Evolutionary conservation across 2,797 vertebrate genomes (phyloP), one percentile per base, ranked within the genome.

Genomic region (Emys orbicularis): DNA sequence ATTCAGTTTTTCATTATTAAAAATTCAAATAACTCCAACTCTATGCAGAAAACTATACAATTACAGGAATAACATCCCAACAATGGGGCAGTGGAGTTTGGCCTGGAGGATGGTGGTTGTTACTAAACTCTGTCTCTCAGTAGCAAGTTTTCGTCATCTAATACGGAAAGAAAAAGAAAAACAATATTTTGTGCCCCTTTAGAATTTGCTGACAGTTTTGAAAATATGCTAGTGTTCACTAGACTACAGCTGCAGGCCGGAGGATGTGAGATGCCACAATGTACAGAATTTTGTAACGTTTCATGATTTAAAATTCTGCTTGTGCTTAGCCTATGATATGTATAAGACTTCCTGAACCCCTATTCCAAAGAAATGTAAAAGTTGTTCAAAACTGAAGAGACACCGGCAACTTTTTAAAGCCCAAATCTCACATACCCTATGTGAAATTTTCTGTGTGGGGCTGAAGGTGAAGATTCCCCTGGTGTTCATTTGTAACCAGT

Each of bases 91-190:
- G n/a, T 90, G 53, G 49, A 68, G 81, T 87, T 81, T 91, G 53
- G 54, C 61, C 44, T 57, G 31, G 88, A 53, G 23, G 12, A 77
- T 77, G 12, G 27, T 15, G 6, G 4, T 31, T 92, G 65, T 84
- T 84, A 77, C 81, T 86, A 81, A 96, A 90, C 47, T 27, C 74
- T 31, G 25, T 49, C 27, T 90, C 92, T 79, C 61, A 79, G 56
- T 81, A 86, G 53, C 47, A 81, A 49, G 47, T 44, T 91, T 83
- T 93, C 90, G 84, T 92, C 83, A 72, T 94, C 79, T 90, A 92
- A 49, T 44, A 89, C 56, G 89, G 47, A 47, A 90, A 94, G 85
- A 92, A 49, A 93, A 90, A 94, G 50, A 47, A 79, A 94, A 74
- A 79, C 52, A 85, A 68, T 53, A 80, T 90, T 84, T 89, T 87